Conservation (phyloP, 2,888 invertebrate species). For the Brachycybe producta region DNA sequence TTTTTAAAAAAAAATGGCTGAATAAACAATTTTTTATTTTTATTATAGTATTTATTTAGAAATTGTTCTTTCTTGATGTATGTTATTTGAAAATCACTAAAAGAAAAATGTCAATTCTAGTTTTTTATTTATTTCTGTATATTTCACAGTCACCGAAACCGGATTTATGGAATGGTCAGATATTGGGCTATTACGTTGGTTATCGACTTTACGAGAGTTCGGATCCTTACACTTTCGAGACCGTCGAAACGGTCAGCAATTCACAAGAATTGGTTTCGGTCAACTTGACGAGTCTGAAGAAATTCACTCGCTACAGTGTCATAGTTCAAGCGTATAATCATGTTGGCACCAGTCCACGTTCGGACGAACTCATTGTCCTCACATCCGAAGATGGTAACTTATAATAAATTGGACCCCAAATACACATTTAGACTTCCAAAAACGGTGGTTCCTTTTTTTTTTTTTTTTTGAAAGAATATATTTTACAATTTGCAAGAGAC, state of each 20-base stretch:
- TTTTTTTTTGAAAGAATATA: background rate
- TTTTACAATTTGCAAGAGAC: too few species aligned
- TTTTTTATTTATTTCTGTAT: background rate
- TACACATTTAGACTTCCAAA: slow-evolving; percentile 1
- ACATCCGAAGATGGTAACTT: slow-evolving; percentile 34
- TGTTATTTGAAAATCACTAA: too few species aligned
- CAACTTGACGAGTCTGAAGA: slow-evolving; percentile 30
- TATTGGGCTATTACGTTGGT: slow-evolving; percentile 37
- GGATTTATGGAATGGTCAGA: slow-evolving; percentile 32
- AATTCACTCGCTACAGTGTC: slow-evolving; percentile 33
- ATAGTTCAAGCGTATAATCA: slow-evolving; percentile 34
- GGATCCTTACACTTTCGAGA: slow-evolving; percentile 21
- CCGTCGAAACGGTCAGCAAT: slow-evolving; percentile 21
- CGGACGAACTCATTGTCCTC: slow-evolving; percentile 28
- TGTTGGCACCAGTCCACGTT: slow-evolving; percentile 32
- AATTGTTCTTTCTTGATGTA: too few species aligned
- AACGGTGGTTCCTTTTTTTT: background rate
- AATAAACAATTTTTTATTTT: too few species aligned
- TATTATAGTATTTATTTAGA: too few species aligned
- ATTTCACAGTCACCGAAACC: slow-evolving; percentile 27
- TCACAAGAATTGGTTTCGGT: slow-evolving; percentile 22
- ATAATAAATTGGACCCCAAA: background rate
- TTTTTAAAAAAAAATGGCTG: too few species aligned
- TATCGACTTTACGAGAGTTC: slow-evolving; percentile 24
- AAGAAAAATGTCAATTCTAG: too few species aligned